Base-by-base conservation (phyloP, 2,888 invertebrate genomes). In the Pristionchus exspectatus region DNA sequence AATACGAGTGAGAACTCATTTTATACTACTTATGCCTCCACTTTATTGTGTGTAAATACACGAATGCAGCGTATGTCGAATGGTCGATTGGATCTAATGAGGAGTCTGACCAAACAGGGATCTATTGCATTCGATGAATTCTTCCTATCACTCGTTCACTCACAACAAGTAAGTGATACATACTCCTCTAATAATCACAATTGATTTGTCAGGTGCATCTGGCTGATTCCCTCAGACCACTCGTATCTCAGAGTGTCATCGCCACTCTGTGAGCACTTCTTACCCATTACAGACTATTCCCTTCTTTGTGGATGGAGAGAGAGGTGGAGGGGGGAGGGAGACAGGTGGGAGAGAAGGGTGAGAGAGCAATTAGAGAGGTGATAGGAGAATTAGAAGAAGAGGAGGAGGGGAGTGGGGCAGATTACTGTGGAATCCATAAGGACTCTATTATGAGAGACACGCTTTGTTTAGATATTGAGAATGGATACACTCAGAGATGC, bases 21-120 rank as follows among this genome's bases (percentile, higher is more conserved):
- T n/a, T 66, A 27, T 27, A n/a, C 5, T 24, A 66, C 27, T 21
- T 14, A 12, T 66, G 24, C 12, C 27, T 66, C 66, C 27, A 66
- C 33, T 3, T 7, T 69, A 27, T 69, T 69, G 69, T 69, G n/a
- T 69, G 14, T n/a, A 27, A 69, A 27, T 14, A n/a, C 14, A 14
- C 0, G 30, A 44, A 56, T 56, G 18, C 83, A 77, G 77, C 38
- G 77, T 44, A 14, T 30, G 10, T 21, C 38, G 24, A 86, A 30
- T 59, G 63, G 44, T 74, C 87, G 74, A 74, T 44, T 87, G 69
- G 44, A 44, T 69, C 69, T 87, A 27, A 87, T 87, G 87, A 87
- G 27, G 69, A 69, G 44, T 38, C 54, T 87, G 69, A 87, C 87
- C 24, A 87, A 50, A 27, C 87, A 87, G 30, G 87, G 87, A 69